phyloP scores from a whole-genome alignment of 35 echinoderm and acorn worm genomes.

The Anneissia japonica region DNA sequence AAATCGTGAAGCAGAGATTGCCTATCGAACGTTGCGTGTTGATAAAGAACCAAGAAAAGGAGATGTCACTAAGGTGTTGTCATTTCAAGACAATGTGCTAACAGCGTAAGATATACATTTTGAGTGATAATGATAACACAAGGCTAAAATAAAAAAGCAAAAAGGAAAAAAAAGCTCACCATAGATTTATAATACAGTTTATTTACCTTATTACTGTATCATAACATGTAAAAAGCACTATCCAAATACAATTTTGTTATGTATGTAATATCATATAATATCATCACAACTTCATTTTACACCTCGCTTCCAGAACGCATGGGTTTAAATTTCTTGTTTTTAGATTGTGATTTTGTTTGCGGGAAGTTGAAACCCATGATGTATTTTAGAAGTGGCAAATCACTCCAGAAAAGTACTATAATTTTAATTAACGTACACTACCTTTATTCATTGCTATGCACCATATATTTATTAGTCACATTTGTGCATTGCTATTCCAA shows the following conservation, averaged over 20 bases:
- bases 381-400: too few species aligned
- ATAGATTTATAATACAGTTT: neutral
- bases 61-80: conserved; percentile 56
- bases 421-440: too few species aligned
- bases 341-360: too few species aligned
- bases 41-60: conserved; percentile 72
- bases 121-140: neutral
- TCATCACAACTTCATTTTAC: neutral
- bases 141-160: neutral
- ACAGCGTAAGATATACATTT: conserved; percentile 46
- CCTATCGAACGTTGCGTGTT: conserved; percentile 66
- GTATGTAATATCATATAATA: neutral
- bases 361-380: too few species aligned
- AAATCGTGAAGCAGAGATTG: conserved; percentile 64
- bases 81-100: conserved; percentile 28
- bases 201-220: neutral
- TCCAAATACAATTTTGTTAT: neutral
- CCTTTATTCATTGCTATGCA: too few species aligned
- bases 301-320: neutral
- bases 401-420: too few species aligned
- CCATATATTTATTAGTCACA: too few species aligned
- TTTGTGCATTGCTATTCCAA: too few species aligned
- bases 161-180: too few species aligned
- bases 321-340: neutral
- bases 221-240: neutral